Percentiles rank a stretch among this genome's conserved stretches.
These are phyloP conservation scores for Centropristis striata DNA, from an alignment of 2,113 vertebrate genomes.

Conservation along the genomic window DNA sequence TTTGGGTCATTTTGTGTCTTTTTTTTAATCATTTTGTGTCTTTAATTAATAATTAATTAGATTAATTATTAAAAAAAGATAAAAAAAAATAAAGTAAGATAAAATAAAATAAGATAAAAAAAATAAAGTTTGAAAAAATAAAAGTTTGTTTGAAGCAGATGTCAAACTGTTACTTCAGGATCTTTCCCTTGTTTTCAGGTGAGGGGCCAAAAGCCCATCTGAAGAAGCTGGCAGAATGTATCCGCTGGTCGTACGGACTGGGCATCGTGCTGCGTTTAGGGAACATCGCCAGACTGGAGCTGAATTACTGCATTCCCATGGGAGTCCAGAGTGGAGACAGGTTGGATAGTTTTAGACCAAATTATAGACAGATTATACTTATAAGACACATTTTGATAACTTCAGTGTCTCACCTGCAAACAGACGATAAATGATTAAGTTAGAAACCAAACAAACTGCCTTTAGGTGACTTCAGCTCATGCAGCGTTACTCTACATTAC, in stretches of 20 bases:
- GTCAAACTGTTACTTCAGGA: background rate
- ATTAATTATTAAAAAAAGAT: too few relatives aligned
- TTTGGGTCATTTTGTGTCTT: too few relatives aligned
- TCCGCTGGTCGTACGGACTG: slow-evolving; percentile 96
- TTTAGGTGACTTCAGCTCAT: background rate
- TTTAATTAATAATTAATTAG: too few relatives aligned
- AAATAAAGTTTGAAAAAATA: too few relatives aligned
- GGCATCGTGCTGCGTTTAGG: slow-evolving; percentile 94
- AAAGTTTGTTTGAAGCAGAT: slow-evolving; percentile 13
- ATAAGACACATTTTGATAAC: too few relatives aligned
- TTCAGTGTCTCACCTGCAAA: background rate
- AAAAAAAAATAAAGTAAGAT: too few relatives aligned
- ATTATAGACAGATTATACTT: too few relatives aligned
- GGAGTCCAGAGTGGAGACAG: slow-evolving; percentile 96
- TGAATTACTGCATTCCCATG: slow-evolving; percentile 99
- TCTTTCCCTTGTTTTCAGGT: slow-evolving; percentile 79
- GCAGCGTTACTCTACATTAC: background rate
- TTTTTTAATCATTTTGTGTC: too few relatives aligned
- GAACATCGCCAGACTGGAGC: slow-evolving; percentile 95
- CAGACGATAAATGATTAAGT: background rate
- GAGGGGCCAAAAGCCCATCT: slow-evolving; percentile 94
- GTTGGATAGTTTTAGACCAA: slow-evolving; percentile 71
- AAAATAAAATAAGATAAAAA: too few relatives aligned
- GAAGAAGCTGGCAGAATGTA: slow-evolving; percentile 90
- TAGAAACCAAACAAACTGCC: background rate